These are phyloP conservation scores for Procambarus clarkii DNA, from an alignment of 1,140 invertebrate species.

Conservation along the genomic window DNA sequence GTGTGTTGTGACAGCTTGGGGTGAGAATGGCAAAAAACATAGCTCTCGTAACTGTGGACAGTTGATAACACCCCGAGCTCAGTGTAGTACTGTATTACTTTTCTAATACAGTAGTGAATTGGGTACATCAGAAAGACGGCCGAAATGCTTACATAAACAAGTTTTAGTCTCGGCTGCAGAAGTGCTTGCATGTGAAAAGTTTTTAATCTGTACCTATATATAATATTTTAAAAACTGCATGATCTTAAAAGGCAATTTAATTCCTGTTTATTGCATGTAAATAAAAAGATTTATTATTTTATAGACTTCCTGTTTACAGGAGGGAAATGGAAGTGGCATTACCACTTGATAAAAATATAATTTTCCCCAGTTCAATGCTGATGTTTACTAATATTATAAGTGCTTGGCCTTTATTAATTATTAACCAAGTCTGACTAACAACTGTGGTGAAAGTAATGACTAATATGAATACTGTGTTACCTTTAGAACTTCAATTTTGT, in stretches of 20 bases:
- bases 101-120: background rate
- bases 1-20: background rate
- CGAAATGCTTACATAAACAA: too few species aligned
- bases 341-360: too few species aligned
- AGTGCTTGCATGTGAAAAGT: too few species aligned
- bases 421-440: too few species aligned
- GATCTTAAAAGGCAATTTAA: background rate
- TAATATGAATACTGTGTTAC: too few species aligned
- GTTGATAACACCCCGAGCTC: background rate
- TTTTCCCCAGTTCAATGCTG: background rate
- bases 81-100: background rate
- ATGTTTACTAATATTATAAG: too few species aligned
- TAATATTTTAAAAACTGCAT: background rate
- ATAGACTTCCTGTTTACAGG: background rate
- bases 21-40: background rate
- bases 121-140: too few species aligned
- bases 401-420: too few species aligned
- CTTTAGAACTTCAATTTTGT: too few species aligned
- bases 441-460: too few species aligned
- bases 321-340: background rate
- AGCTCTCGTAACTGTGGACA: background rate
- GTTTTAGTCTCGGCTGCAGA: too few species aligned
- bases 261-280: background rate
- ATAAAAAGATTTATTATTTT: background rate
- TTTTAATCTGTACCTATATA: background rate